phyloP scores from a whole-genome alignment of 2,888 invertebrate genomes.

The Laothoe populi region DNA sequence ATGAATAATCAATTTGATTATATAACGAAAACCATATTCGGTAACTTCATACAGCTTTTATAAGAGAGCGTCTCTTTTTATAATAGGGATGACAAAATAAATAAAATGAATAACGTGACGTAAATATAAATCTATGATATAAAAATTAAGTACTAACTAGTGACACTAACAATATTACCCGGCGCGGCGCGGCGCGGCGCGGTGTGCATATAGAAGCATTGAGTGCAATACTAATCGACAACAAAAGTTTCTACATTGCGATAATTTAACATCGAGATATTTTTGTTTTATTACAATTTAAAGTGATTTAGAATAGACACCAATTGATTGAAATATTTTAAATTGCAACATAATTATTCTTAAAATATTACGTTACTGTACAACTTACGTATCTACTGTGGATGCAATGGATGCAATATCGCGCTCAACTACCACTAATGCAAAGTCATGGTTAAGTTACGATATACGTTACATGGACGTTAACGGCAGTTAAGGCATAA shows the following conservation, averaged over 20 bases:
- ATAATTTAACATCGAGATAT: slow-evolving; percentile 16
- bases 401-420: slow-evolving; percentile 27
- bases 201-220: slow-evolving; percentile 18
- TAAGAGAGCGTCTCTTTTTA: slow-evolving; percentile 16
- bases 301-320: slow-evolving; percentile 13
- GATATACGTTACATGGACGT: slow-evolving; percentile 34
- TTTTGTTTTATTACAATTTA: background rate
- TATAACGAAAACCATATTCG: slow-evolving; percentile 1
- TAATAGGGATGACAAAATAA: background rate
- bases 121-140: slow-evolving; percentile 15
- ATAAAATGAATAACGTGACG: slow-evolving; percentile 13
- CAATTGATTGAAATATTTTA: slow-evolving; percentile 2
- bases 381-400: slow-evolving; percentile 68
- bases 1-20: no score
- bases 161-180: slow-evolving; percentile 21
- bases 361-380: slow-evolving; percentile 69
- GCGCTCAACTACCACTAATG: slow-evolving; percentile 27
- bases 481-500: slow-evolving; percentile 35
- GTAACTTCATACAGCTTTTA: background rate
- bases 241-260: slow-evolving; percentile 8
- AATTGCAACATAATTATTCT: slow-evolving; percentile 54
- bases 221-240: slow-evolving; percentile 8
- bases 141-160: slow-evolving; percentile 28
- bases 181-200: no score
- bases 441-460: slow-evolving; percentile 25